phyloP scores from a whole-genome alignment of 1,140 invertebrate genomes.

The Lasioglossum albipes region DNA sequence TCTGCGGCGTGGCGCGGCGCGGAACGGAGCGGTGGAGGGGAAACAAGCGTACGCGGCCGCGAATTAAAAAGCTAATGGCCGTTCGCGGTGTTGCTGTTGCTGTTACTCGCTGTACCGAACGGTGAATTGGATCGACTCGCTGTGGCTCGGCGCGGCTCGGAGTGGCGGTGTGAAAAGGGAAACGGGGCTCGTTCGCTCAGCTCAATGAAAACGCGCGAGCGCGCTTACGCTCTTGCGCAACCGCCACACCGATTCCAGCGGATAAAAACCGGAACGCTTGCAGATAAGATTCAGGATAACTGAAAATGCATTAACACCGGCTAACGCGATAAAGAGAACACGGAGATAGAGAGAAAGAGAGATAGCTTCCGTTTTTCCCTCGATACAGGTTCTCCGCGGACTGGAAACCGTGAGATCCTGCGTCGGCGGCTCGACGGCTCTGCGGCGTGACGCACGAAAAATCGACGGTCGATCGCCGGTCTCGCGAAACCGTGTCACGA shows the following conservation, averaged over 20 bases:
- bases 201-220: conserved; percentile 36
- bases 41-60: conserved; percentile 15
- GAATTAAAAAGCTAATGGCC: conserved; percentile 34
- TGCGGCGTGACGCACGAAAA: conserved; percentile 39
- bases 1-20: not conserved
- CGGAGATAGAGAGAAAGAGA: not conserved
- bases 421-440: conserved; percentile 17
- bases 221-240: conserved; percentile 2
- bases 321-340: too few relatives aligned
- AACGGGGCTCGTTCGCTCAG: conserved; percentile 6
- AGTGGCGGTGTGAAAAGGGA: conserved; percentile 20
- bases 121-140: conserved; percentile 22
- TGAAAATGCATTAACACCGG: conserved; percentile 16
- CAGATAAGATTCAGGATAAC: conserved; percentile 18
- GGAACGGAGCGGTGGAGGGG: not conserved
- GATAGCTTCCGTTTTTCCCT: too few relatives aligned
- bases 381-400: not conserved
- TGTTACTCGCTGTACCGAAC: not conserved
- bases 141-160: too few relatives aligned
- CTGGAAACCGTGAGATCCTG: conserved; percentile 42
- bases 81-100: not conserved
- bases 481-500: conserved; percentile 40
- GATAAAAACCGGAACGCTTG: conserved; percentile 26
- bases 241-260: not conserved
- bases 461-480: conserved; percentile 15